Base-by-base conservation (phyloP, 1,140 invertebrate species). In the Lordiphosa stackelbergi region DNA sequence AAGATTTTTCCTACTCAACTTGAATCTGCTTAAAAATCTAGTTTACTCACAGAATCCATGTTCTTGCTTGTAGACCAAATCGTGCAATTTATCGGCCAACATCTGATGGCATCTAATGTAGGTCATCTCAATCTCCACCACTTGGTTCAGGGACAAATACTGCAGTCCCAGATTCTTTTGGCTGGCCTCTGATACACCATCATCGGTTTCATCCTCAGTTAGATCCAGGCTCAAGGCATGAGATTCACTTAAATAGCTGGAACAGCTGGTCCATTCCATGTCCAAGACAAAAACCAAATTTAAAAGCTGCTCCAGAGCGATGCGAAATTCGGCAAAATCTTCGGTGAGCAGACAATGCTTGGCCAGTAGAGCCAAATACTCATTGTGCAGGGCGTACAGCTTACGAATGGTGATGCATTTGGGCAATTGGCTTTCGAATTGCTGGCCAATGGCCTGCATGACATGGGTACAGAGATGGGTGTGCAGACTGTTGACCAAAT, bases 91-190 rank as follows among this genome's bases (percentile, higher is more conserved):
- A 3, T 55, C 43, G 10, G 72, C 86, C 41, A 88, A 45, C 22
- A 56, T 69, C n/a, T 73, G 71, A 46, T 88, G 86, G 37, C 85
- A 86, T 0, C 73, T 71, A 45, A 87, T 71, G 35, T 87, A 88
- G 2, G 86, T 87, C 11, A 24, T 4, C 38, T 87, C 86, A 37
- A 87, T 77, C 11, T 69, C 71, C 28, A 47, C 64, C 10, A 87
- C 73, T 38, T 87, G 68, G 5, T 71, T 72, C 13, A 77, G 47
- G 3, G 58, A 56, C 42, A 75, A 12, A 31, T 83, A 74, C 37
- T 85, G 28, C 2, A 31, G 6, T 2, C 6, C 68, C 19, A 53
- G 5, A 1, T 28, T 19, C 7, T 53, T 55, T 4, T 45, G 6
- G 28, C 28, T 31, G 28, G 7, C 36, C 2, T 61, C 49, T 6